Conservation (phyloP, 2,888 invertebrate species). For the Horisme vitalbata region DNA sequence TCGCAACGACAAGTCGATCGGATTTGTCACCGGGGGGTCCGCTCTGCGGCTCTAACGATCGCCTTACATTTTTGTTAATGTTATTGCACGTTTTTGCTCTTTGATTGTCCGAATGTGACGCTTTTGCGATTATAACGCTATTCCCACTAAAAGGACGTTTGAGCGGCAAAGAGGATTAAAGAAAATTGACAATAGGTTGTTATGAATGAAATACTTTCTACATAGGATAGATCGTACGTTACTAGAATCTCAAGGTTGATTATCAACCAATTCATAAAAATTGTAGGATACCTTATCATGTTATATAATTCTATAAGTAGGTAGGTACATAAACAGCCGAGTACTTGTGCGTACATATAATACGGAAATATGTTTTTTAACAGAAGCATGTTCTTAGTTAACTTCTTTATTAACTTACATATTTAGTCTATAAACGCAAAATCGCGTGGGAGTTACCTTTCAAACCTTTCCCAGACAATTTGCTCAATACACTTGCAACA, state of each 20-base stretch:
- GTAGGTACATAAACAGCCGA: too few relatives aligned
- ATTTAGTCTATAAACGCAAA: too few relatives aligned
- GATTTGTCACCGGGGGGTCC: conserved; percentile 74
- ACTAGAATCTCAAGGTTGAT: conserved; percentile 27
- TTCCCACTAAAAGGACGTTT: conserved; percentile 54
- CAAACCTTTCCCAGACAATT: conserved; percentile 32
- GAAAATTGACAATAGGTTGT: conserved; percentile 43
- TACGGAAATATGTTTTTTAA: too few relatives aligned
- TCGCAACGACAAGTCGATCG: conserved; percentile 63
- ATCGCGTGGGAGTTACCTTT: conserved; percentile 34
- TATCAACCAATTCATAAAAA: background rate
- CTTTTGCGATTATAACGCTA: conserved; percentile 65
- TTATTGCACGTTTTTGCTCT: conserved; percentile 60
- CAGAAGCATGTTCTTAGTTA: too few relatives aligned
- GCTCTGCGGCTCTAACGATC: conserved; percentile 65
- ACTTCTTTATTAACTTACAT: too few relatives aligned
- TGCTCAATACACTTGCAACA: conserved; percentile 15
- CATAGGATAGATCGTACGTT: conserved; percentile 30
- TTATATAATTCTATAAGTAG: too few relatives aligned
- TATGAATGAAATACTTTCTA: conserved; percentile 40
- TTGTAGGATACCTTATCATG: background rate
- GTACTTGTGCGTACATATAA: too few relatives aligned
- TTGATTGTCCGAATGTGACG: conserved; percentile 76
- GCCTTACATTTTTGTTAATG: conserved; percentile 62
- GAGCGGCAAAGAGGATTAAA: conserved; percentile 59